These are phyloP conservation scores for Synanthedon vespiformis DNA, from an alignment of 2,888 invertebrate genomes.

Conservation along the genomic window DNA sequence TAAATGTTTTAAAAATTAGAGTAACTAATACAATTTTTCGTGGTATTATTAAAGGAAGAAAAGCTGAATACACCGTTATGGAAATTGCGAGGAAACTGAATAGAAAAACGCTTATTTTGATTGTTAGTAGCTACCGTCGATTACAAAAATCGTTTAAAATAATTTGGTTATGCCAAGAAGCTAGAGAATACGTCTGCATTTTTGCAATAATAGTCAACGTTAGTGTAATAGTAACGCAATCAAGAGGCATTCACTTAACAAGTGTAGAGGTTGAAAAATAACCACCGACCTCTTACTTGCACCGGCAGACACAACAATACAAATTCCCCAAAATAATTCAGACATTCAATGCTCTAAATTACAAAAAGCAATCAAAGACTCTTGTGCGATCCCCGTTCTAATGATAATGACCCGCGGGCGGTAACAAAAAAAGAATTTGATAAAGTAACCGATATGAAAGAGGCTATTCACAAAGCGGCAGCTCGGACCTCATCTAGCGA, in stretches of 20 bases:
- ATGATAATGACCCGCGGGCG: slow-evolving; percentile 47
- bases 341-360: slow-evolving; percentile 51
- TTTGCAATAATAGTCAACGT: background rate
- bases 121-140: no score
- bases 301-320: slow-evolving; percentile 34
- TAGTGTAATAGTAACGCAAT: slow-evolving; percentile 14
- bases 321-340: slow-evolving; percentile 47
- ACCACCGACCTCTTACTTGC: slow-evolving; percentile 19
- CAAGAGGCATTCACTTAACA: slow-evolving; percentile 12
- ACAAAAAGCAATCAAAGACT: slow-evolving; percentile 54
- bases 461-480: slow-evolving; percentile 41
- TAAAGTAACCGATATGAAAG: slow-evolving; percentile 45
- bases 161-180: no score
- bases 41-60: no score
- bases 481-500: slow-evolving; percentile 50
- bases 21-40: no score
- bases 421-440: slow-evolving; percentile 41
- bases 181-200: background rate
- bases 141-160: no score
- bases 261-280: slow-evolving; percentile 8
- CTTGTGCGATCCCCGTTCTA: slow-evolving; percentile 36
- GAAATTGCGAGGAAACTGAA: no score
- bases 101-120: no score
- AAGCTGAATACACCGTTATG: no score
- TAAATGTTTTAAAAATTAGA: no score